Evolutionary conservation across 2,888 invertebrate genomes (phyloP), one percentile per base, ranked within the genome.

Genomic region (Pelosia muscerda): DNA sequence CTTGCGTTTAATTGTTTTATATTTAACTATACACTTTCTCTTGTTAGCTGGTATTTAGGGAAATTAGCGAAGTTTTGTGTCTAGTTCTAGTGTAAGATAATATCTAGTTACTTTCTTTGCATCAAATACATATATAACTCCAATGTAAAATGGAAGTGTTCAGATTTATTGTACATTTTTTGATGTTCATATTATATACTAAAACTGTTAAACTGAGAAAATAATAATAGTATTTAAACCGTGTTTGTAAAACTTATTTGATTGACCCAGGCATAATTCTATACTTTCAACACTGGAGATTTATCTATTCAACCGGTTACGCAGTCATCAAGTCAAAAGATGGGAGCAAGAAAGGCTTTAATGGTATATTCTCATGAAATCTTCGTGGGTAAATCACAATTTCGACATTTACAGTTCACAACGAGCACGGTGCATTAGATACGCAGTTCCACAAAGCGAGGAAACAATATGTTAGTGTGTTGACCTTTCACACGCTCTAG

Each of bases 401-500:
- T 76, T 78, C 76, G 74, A 73, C 73, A 84, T 77, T 79, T 70
- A 78, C 75, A 75, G 72, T 75, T 79, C 68, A 70, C 71, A 80
- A 74, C 76, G 82, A 77, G 64, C 73, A 66, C 77, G 69, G 72
- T 76, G 57, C 57, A 64, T 28, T 34, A 25, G 77, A 75, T 81
- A 73, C 69, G 38, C 57, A 42, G 58, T 59, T 28, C 59, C 57
- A 53, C 54, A 75, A 77, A 76, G 70, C 72, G 73, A 71, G 70
- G 74, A 70, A 72, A 69, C 63, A 69, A 68, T 75, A 73, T 70
- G 53, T 69, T 66, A 70, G 72, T 78, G 68, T 74, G 70, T 65
- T 82, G 84, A 84, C 83, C 85, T 87, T 86, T 90, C 88, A 76
- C 89, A 87, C 83, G 86, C 73, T 81, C 81, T 71, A 81, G 74